Conservation (phyloP, 1,140 invertebrate genomes). For the Cotesia vestalis region DNA sequence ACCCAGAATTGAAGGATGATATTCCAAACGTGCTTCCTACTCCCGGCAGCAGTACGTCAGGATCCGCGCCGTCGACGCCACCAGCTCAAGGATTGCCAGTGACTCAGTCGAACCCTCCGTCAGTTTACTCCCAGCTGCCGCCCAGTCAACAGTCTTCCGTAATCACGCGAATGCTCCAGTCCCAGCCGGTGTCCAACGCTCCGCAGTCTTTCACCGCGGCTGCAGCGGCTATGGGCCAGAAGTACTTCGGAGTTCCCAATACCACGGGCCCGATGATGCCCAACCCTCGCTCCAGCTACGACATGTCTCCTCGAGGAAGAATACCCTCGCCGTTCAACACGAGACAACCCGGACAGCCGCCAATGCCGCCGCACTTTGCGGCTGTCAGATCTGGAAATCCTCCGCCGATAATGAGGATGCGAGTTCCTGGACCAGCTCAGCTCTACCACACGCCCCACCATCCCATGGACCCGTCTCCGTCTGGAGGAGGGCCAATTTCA, state of each 20-base stretch:
- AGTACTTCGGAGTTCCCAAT: conserved; percentile 61
- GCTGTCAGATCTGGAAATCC: conserved; percentile 56
- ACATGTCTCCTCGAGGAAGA: conserved; percentile 58
- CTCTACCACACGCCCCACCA: conserved; percentile 67
- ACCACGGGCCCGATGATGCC: conserved; percentile 54
- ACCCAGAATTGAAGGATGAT: conserved; percentile 57
- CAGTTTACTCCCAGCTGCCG: conserved; percentile 56
- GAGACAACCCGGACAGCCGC: conserved; percentile 55
- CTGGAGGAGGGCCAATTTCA: conserved; percentile 66
- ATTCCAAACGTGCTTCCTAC: conserved; percentile 58
- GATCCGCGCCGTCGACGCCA: conserved; percentile 61
- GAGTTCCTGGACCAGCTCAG: conserved; percentile 55
- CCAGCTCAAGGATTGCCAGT: conserved; percentile 50
- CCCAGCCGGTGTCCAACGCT: conserved; percentile 60
- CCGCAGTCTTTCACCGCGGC: conserved; percentile 63
- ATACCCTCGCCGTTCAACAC: conserved; percentile 60
- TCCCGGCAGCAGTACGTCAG: conserved; percentile 62
- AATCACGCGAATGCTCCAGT: conserved; percentile 72
- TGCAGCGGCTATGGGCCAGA: conserved; percentile 63
- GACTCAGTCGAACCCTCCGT: conserved; percentile 46
- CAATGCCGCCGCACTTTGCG: conserved; percentile 61
- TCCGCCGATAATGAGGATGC: conserved; percentile 58
- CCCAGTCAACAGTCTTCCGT: conserved; percentile 70
- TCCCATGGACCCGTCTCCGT: conserved; percentile 68
- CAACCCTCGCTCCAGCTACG: conserved; percentile 57